Evolutionary conservation across 2,888 invertebrate genomes (phyloP).

Genomic region (Endomychus coccineus): DNA sequence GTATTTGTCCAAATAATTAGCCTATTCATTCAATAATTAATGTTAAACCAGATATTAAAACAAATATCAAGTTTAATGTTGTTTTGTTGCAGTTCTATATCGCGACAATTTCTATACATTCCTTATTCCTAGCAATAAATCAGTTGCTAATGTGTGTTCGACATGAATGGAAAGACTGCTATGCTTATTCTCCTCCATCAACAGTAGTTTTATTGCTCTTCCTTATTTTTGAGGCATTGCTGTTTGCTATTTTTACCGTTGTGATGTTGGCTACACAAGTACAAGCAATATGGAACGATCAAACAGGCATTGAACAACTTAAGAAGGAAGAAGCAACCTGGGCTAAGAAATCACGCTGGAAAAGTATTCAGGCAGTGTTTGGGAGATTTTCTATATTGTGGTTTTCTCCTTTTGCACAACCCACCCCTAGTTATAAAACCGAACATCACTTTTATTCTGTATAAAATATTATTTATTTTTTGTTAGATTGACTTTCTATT

Average conservation of each 20-base stretch:
- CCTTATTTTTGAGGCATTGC: slow-evolving; percentile 85
- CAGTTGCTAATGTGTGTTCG: slow-evolving; percentile 91
- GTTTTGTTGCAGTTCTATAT: slow-evolving; percentile 83
- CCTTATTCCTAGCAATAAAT: slow-evolving; percentile 82
- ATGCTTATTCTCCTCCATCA: slow-evolving; percentile 88
- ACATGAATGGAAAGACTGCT: slow-evolving; percentile 93
- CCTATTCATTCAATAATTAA: neutral
- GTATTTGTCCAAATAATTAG: too few species aligned
- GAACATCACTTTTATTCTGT: slow-evolving; percentile 82
- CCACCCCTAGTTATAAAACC: slow-evolving; percentile 67
- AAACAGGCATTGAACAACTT: slow-evolving; percentile 96
- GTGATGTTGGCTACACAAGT: slow-evolving; percentile 85
- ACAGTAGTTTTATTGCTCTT: slow-evolving; percentile 89
- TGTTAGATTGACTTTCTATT: slow-evolving; percentile 12
- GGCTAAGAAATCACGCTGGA: slow-evolving; percentile 88
- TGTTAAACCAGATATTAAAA: neutral
- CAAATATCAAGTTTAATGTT: neutral
- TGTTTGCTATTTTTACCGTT: slow-evolving; percentile 95
- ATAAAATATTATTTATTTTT: slow-evolving; percentile 45
- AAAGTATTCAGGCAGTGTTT: slow-evolving; percentile 94
- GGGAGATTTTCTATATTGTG: slow-evolving; percentile 91
- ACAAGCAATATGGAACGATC: slow-evolving; percentile 96
- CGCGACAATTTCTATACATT: slow-evolving; percentile 91
- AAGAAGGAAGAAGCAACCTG: slow-evolving; percentile 93
- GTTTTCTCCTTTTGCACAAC: slow-evolving; percentile 88